Conservation (phyloP, 2,888 invertebrate species). For the Lucinisca nassula region DNA sequence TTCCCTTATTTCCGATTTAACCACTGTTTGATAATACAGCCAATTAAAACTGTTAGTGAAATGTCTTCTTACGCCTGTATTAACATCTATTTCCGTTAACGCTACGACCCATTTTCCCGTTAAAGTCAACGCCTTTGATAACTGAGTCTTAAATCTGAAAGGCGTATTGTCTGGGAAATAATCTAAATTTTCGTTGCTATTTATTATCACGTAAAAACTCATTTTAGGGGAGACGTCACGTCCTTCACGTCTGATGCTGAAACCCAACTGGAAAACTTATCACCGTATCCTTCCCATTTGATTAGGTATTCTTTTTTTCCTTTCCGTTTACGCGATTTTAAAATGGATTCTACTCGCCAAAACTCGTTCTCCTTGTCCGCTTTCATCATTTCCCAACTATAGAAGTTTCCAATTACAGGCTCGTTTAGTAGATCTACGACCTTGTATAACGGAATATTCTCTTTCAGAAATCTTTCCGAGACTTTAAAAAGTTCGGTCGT, state of each 20-base stretch:
- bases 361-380: neutral
- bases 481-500: constrained; percentile 54
- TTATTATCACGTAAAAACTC: constrained; percentile 6
- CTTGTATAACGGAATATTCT: constrained; percentile 5
- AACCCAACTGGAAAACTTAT: neutral
- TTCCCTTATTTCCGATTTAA: too few relatives aligned
- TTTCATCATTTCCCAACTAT: neutral
- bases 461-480: constrained; percentile 19
- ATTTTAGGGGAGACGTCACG: neutral
- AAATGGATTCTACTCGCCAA: neutral
- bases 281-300: constrained; percentile 1
- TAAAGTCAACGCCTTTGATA: neutral
- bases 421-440: constrained; percentile 15
- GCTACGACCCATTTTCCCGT: neutral
- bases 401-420: constrained; percentile 3
- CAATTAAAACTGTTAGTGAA: too few relatives aligned
- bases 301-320: neutral
- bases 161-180: constrained; percentile 25
- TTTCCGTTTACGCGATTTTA: neutral
- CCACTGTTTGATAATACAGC: too few relatives aligned
- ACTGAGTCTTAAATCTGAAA: constrained; percentile 24
- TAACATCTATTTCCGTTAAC: neutral
- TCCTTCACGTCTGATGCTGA: neutral
- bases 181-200: neutral
- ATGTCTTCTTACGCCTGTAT: too few relatives aligned